Percentiles rank a stretch among this genome's conserved stretches.
phyloP scores from a whole-genome alignment of 92 coral and sea anemone genomes.

The Heliopora coerulea region DNA sequence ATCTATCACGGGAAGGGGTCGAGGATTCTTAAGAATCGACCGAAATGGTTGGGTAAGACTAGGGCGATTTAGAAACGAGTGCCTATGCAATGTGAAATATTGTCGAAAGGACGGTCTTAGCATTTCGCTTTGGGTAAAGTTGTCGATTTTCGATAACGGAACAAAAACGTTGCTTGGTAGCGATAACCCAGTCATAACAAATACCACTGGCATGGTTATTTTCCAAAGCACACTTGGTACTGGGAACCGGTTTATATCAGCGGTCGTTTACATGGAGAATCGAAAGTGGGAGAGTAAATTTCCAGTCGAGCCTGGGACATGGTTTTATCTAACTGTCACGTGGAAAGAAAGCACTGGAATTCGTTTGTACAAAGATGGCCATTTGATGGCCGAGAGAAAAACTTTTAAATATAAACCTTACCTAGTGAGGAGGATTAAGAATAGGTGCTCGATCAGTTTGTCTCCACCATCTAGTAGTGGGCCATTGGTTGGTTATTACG shows the following conservation, averaged over 20 bases:
- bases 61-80: slow-evolving; percentile 55
- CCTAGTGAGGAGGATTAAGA: background rate
- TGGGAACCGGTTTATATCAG: slow-evolving; percentile 9
- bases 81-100: slow-evolving; percentile 54
- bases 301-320: slow-evolving; percentile 7
- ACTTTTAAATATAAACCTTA: background rate
- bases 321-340: slow-evolving; percentile 38
- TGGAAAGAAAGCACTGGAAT: slow-evolving; percentile 24
- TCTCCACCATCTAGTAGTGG: slow-evolving; percentile 6
- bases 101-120: slow-evolving; percentile 62
- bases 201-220: slow-evolving; percentile 20
- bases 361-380: slow-evolving; percentile 35
- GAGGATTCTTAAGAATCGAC: slow-evolving; percentile 28
- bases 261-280: slow-evolving; percentile 12
- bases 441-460: slow-evolving; percentile 11
- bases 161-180: slow-evolving; percentile 29
- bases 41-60: slow-evolving; percentile 59
- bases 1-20: slow-evolving; percentile 3
- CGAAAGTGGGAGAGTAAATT: slow-evolving; percentile 19
- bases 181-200: background rate
- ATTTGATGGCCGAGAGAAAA: background rate
- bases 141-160: slow-evolving; percentile 15
- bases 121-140: slow-evolving; percentile 62
- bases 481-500: slow-evolving; percentile 20
- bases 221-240: slow-evolving; percentile 10